Evolutionary conservation across 2,888 invertebrate species (phyloP).

Genomic region (Clepsis dumicolana): DNA sequence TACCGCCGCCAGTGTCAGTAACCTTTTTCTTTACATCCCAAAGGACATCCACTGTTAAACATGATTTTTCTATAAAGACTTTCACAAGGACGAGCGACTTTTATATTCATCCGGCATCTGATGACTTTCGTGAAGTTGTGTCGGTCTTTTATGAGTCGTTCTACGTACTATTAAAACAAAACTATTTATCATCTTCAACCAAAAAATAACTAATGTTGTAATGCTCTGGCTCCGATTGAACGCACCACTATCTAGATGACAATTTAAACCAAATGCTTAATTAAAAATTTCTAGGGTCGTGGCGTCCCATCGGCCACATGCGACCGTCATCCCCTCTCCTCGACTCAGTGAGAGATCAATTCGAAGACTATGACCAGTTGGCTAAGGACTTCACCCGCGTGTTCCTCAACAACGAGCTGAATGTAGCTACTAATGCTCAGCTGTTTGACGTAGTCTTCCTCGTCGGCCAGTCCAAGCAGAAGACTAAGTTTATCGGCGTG

Average conservation of each 20-base stretch:
- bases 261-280: not conserved
- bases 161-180: too few relatives aligned
- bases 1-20: not conserved
- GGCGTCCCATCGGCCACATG: slow-evolving; percentile 98
- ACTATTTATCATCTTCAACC: too few relatives aligned
- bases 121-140: too few relatives aligned
- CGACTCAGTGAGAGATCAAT: slow-evolving; percentile 96
- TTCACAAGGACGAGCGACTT: too few relatives aligned
- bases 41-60: not conserved
- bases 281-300: slow-evolving; percentile 88
- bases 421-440: slow-evolving; percentile 91
- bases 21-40: not conserved
- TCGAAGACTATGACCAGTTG: slow-evolving; percentile 97
- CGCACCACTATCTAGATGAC: not conserved
- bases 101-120: not conserved
- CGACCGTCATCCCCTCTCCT: slow-evolving; percentile 96
- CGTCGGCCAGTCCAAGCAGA: slow-evolving; percentile 96
- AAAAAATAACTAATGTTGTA: too few relatives aligned
- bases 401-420: slow-evolving; percentile 94
- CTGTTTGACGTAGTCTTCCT: slow-evolving; percentile 96
- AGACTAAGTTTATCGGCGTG: slow-evolving; percentile 95
- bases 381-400: slow-evolving; percentile 96
- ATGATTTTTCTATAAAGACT: not conserved
- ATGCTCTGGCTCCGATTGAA: too few relatives aligned
- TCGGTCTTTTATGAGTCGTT: too few relatives aligned